These are phyloP conservation scores for Epinephelus moara DNA, from an alignment of 2,113 vertebrate species.

Conservation along the genomic window DNA sequence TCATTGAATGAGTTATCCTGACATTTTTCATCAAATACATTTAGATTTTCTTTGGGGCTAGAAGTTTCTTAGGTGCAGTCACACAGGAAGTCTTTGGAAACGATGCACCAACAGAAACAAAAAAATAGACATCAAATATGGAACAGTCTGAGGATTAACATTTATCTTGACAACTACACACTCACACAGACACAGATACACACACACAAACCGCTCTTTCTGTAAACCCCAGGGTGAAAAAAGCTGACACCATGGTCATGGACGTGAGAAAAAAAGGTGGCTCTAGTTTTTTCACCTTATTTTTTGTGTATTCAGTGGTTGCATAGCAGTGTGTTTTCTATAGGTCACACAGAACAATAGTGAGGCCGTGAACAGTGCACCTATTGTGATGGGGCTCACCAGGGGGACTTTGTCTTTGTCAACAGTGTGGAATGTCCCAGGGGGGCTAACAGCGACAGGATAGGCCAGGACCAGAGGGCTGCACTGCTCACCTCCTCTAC, in stretches of 20 bases:
- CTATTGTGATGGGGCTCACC: constrained; percentile 87
- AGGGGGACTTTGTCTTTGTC: constrained; percentile 89
- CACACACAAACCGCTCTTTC: constrained; percentile 35
- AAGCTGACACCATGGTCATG: constrained; percentile 75
- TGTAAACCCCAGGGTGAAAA: constrained; percentile 61
- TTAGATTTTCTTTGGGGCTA: not conserved
- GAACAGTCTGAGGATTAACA: not conserved
- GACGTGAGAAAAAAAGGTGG: constrained; percentile 60
- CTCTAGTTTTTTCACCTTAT: constrained; percentile 82
- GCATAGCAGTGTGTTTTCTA: constrained; percentile 79
- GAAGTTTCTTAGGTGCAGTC: not conserved
- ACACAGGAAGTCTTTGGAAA: not conserved
- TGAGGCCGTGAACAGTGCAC: constrained; percentile 85
- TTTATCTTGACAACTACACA: not conserved
- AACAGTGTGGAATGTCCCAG: constrained; percentile 89
- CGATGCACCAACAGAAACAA: not conserved
- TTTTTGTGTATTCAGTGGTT: constrained; percentile 78
- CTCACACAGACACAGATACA: not conserved
- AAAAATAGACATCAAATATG: not conserved
- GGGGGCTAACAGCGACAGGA: constrained; percentile 73
- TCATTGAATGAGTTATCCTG: not conserved
- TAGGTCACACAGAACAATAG: constrained; percentile 88
- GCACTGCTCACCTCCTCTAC: constrained; percentile 54
- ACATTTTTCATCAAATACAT: not conserved
- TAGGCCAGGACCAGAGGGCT: constrained; percentile 37